Conservation (phyloP, 2,888 invertebrate genomes). For the Tolmerus cingulatus region DNA sequence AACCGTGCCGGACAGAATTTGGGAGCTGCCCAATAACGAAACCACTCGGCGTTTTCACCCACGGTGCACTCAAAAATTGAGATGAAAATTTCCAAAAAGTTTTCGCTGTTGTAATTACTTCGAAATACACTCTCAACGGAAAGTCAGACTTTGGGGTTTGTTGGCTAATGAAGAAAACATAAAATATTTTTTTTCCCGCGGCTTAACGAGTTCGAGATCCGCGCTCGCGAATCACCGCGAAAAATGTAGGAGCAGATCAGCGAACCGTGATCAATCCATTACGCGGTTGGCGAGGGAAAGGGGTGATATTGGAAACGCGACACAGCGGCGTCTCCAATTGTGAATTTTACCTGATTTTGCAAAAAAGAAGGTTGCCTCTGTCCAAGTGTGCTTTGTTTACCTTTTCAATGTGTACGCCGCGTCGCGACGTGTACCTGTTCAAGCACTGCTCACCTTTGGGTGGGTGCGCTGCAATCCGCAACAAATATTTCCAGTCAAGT, state of each 20-base stretch:
- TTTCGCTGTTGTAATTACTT: constrained; percentile 6
- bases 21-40: background rate
- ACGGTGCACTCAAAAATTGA: background rate
- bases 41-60: background rate
- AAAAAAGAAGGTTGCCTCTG: background rate
- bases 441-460: background rate
- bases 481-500: background rate
- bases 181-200: background rate
- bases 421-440: background rate
- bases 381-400: background rate
- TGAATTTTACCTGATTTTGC: background rate
- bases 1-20: background rate
- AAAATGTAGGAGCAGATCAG: background rate
- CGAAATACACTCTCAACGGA: background rate
- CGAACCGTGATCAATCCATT: background rate
- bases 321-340: background rate
- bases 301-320: background rate
- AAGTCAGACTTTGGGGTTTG: background rate
- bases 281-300: background rate
- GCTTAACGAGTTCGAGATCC: background rate
- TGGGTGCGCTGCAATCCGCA: background rate
- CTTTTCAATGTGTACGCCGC: background rate
- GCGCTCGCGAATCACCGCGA: background rate
- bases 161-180: constrained; percentile 20
- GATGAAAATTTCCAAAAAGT: background rate